A percentile compares a stretch with the other conserved stretches of the same genome.
Evolutionary conservation across 1,140 invertebrate genomes (phyloP).

Genomic region (Pararge aegeria): DNA sequence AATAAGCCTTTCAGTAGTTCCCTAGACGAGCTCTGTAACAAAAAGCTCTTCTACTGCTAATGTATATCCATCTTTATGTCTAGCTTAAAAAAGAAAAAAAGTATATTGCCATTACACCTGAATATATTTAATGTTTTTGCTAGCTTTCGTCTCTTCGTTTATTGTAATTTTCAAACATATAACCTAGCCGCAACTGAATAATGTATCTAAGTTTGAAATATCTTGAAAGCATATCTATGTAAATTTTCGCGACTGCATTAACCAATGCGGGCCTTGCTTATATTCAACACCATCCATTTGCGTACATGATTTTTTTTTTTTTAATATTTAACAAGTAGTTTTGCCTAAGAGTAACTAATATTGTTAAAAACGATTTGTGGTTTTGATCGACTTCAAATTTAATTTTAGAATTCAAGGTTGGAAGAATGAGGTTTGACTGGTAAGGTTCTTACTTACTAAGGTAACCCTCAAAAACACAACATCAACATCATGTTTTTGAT

Average conservation of each 20-base stretch:
- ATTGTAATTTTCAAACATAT: constrained; percentile 15
- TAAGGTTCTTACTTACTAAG: too few relatives aligned
- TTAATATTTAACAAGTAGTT: neutral
- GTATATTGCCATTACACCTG: neutral
- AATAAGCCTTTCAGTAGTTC: too few relatives aligned
- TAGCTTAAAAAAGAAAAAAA: neutral
- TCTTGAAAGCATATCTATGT: constrained; percentile 13
- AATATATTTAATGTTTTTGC: constrained; percentile 10
- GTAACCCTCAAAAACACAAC: too few relatives aligned
- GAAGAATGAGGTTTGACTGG: too few relatives aligned
- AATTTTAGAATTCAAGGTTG: too few relatives aligned
- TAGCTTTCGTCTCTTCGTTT: constrained; percentile 3
- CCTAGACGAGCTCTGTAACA: too few relatives aligned
- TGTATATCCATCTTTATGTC: too few relatives aligned
- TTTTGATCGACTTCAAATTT: too few relatives aligned
- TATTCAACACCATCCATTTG: constrained; percentile 8
- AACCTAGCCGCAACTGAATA: constrained; percentile 9
- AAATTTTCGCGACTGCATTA: constrained; percentile 10
- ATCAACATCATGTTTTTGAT: too few relatives aligned
- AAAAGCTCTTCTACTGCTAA: too few relatives aligned
- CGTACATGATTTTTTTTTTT: neutral
- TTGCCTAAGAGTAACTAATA: too few relatives aligned
- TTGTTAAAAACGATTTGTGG: too few relatives aligned
- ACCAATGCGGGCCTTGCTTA: constrained; percentile 12
- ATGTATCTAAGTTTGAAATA: constrained; percentile 12